phyloP scores from a whole-genome alignment of 2,888 invertebrate genomes.

The Macrosoma leucophasiata region DNA sequence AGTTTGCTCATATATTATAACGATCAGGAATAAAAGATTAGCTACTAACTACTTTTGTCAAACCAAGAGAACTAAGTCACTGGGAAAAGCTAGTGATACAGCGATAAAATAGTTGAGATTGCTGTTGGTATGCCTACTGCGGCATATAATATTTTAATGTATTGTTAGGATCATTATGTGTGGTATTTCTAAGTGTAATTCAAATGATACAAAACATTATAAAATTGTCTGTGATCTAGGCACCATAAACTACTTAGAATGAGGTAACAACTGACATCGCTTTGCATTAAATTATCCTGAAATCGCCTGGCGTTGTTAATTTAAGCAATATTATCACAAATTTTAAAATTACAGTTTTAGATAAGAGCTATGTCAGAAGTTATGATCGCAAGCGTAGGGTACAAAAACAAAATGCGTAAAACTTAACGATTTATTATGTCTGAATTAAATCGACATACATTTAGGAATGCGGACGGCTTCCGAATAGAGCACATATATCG shows the following conservation, averaged over 20 bases:
- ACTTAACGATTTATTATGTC: conserved; percentile 66
- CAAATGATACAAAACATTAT: too few species aligned
- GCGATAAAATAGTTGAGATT: too few species aligned
- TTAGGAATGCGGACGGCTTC: conserved; percentile 67
- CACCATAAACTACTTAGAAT: conserved; percentile 11
- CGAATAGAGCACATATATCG: conserved; percentile 26
- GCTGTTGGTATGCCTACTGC: too few species aligned
- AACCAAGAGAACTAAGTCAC: too few species aligned
- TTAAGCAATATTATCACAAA: conserved; percentile 2
- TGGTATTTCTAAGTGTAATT: too few species aligned
- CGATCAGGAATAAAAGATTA: too few species aligned
- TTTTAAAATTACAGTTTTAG: background rate
- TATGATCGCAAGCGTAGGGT: conserved; percentile 44
- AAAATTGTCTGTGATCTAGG: too few species aligned
- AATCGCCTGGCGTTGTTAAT: background rate
- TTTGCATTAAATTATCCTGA: conserved; percentile 17
- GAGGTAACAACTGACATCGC: conserved; percentile 29
- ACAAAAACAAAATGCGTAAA: conserved; percentile 41
- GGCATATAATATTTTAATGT: too few species aligned
- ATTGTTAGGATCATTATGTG: too few species aligned
- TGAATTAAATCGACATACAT: conserved; percentile 49
- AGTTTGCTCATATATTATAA: too few species aligned
- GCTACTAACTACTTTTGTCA: too few species aligned
- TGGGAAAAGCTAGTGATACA: too few species aligned
- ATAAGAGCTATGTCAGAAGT: conserved; percentile 19